Base-by-base conservation (phyloP, 2,797 vertebrate species). In the Stomatorhinus walkeri region DNA sequence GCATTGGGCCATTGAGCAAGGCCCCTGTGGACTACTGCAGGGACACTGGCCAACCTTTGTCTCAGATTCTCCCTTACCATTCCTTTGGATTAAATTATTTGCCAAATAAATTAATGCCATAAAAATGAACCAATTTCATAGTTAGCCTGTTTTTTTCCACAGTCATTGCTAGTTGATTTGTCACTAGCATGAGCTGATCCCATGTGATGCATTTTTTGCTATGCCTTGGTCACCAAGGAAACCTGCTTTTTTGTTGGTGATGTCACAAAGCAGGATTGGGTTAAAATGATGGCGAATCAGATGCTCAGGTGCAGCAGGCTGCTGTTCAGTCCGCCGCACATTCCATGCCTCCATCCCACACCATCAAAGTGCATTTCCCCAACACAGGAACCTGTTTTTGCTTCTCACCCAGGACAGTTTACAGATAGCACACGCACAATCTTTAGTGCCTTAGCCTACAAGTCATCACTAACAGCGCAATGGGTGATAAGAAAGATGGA, bases 251-350 rank as follows among this genome's bases (percentile, higher is more conserved):
- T 59, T 56, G 24, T 0, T 19, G 48, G 85, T 56, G 14, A 87
- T 56, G 85, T 56, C 85, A 87, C 19, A 8, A 51, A 22, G 52
- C 52, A 59, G 52, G 52, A 16, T 56, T 32, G 19, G 36, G 54
- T 64, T 72, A 79, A 79, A 79, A 43, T 43, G 72, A 76, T 46
- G 85, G 51, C 28, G 28, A 59, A 51, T 72, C 72, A 88, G 68
- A 48, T 56, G 84, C 87, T 84, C 28, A 68, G 61, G 61, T 68
- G 24, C 85, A 89, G 59, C 68, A 59, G 89, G 84, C 89, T 91
- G 89, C 87, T 46, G 22, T 43, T 16, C 79, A 16, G 5, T n/a
- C 46, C 4, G 2, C 16, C 16, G 7, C 32, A n/a, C 88, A 54
- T 64, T 22, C 19, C 24, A 28, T n/a, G 5, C 52, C 48, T 36